Evolutionary conservation across 2,113 vertebrate species (phyloP).

Genomic region (Boleophthalmus pectinirostris): DNA sequence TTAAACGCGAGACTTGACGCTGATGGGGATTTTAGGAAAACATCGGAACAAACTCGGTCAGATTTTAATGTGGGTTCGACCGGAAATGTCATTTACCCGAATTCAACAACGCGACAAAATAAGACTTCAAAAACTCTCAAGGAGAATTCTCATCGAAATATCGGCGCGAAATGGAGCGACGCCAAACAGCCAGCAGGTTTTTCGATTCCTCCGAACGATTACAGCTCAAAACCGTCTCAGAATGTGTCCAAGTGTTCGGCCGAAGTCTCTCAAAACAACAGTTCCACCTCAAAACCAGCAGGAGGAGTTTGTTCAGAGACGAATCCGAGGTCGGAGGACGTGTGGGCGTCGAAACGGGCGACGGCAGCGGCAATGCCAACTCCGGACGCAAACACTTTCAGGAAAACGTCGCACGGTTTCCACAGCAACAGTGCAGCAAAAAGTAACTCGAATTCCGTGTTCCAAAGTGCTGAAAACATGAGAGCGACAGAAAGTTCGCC

Average conservation of each 20-base stretch:
- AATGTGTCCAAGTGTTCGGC: not conserved
- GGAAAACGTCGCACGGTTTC: not conserved
- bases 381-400: not conserved
- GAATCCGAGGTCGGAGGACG: not conserved
- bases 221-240: not conserved
- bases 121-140: not conserved
- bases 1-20: slow-evolving; percentile 13
- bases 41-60: not conserved
- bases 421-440: too few species aligned
- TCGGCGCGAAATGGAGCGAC: not conserved
- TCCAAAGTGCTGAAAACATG: not conserved
- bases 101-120: not conserved
- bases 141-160: not conserved
- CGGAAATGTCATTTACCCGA: not conserved
- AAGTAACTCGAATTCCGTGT: too few species aligned
- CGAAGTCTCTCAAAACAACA: not conserved
- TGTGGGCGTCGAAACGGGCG: not conserved
- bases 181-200: not conserved
- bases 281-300: not conserved
- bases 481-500: too few species aligned
- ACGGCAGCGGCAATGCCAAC: not conserved
- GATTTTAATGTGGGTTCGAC: too few species aligned
- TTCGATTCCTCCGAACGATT: not conserved
- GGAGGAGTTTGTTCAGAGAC: not conserved
- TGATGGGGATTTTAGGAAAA: slow-evolving; percentile 3